Percentiles rank a stretch among this genome's conserved stretches.
Evolutionary conservation across 2,888 invertebrate genomes (phyloP).

Genomic region (Habroteleia sp.): DNA sequence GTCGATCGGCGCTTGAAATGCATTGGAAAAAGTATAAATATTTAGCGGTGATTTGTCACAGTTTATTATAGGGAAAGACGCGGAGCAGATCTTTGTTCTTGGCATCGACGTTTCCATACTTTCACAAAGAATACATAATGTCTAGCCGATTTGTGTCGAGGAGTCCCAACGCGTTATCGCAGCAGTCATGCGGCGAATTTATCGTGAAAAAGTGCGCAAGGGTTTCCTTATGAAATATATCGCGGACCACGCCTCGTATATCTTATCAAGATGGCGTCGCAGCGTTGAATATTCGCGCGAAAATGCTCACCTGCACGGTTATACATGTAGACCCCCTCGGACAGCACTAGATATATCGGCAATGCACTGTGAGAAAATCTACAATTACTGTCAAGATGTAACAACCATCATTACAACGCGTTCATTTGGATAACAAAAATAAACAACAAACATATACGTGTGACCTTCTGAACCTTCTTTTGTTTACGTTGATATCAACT

Average conservation of each 20-base stretch:
- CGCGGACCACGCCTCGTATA: conserved; percentile 72
- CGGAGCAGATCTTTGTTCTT: conserved; percentile 28
- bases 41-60: conserved; percentile 42
- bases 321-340: background rate
- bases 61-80: conserved; percentile 23
- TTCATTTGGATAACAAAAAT: too few species aligned
- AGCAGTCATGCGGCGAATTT: conserved; percentile 66
- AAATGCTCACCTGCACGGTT: conserved; percentile 14
- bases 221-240: conserved; percentile 72
- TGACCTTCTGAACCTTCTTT: too few species aligned
- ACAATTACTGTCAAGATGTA: conserved; percentile 21
- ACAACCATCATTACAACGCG: too few species aligned
- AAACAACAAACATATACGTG: too few species aligned
- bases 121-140: conserved; percentile 52
- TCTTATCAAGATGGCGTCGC: conserved; percentile 70
- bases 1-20: conserved; percentile 9
- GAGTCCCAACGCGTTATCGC: conserved; percentile 61
- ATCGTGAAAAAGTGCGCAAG: conserved; percentile 62
- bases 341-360: too few species aligned
- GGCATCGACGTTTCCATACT: conserved; percentile 19
- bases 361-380: conserved; percentile 25
- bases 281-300: conserved; percentile 48
- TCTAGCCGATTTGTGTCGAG: conserved; percentile 44
- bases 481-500: too few species aligned
- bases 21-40: conserved; percentile 23